Percentiles rank a stretch among this genome's conserved stretches.
Conservation (phyloP, 2,797 vertebrate genomes). For the Coranthus polyacanthus region DNA sequence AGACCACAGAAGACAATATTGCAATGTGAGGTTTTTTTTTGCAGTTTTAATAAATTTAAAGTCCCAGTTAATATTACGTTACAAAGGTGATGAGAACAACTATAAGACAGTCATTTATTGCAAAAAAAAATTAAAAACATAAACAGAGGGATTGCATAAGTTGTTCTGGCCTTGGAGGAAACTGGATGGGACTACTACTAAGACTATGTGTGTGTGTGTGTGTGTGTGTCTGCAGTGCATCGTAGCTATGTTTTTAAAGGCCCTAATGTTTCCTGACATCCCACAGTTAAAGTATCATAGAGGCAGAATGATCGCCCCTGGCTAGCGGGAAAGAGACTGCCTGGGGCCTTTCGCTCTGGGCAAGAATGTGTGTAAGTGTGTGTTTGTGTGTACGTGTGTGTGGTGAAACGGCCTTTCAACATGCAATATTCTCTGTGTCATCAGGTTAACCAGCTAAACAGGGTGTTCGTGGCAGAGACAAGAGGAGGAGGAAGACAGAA, state of each 20-base stretch:
- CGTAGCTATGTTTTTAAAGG: conserved; percentile 79
- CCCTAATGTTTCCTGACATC: conserved; percentile 91
- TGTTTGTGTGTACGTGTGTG: conserved; percentile 53
- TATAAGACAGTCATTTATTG: neutral
- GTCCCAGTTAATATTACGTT: conserved; percentile 4
- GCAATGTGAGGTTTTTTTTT: too few relatives aligned
- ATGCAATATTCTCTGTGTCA: conserved; percentile 84
- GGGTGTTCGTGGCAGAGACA: conserved; percentile 61
- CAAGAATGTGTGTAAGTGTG: conserved; percentile 68
- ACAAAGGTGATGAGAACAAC: conserved; percentile 4
- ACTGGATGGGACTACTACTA: conserved; percentile 28
- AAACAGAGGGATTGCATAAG: conserved; percentile 19
- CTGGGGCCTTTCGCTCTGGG: conserved; percentile 88
- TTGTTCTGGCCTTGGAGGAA: conserved; percentile 45
- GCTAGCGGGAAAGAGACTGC: conserved; percentile 87
- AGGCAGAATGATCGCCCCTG: conserved; percentile 87
- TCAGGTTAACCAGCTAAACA: conserved; percentile 84
- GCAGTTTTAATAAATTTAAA: conserved; percentile 1
- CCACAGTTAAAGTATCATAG: conserved; percentile 89
- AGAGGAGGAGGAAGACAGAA: conserved; percentile 45
- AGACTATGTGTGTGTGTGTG: conserved; percentile 39
- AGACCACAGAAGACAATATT: too few relatives aligned
- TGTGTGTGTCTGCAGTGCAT: conserved; percentile 67
- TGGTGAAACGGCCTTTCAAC: conserved; percentile 79
- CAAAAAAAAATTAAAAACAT: conserved; percentile 6